Evolutionary conservation across 2,888 invertebrate genomes (phyloP).

Genomic region (Matsumyia berberina): DNA sequence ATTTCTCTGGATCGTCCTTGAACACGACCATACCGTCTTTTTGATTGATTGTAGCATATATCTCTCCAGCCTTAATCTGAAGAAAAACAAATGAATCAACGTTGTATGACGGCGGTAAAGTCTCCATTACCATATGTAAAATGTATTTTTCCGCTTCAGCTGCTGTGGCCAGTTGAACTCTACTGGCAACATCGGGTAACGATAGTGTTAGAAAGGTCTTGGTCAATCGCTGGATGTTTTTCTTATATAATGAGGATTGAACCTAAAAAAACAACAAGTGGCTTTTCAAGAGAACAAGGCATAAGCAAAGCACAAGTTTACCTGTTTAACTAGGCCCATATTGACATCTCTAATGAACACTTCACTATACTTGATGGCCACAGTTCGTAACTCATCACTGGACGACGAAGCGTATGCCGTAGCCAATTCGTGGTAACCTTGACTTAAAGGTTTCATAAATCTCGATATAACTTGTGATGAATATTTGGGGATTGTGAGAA

Average conservation of each 20-base stretch:
- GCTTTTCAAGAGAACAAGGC: not conserved
- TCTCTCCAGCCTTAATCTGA: slow-evolving; percentile 98
- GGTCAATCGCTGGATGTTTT: slow-evolving; percentile 97
- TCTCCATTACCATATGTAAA: slow-evolving; percentile 93
- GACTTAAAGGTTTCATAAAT: slow-evolving; percentile 93
- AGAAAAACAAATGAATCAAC: slow-evolving; percentile 55
- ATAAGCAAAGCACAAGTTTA: slow-evolving; percentile 78
- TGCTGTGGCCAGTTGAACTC: slow-evolving; percentile 93
- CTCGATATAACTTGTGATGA: slow-evolving; percentile 95
- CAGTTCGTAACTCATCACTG: slow-evolving; percentile 88
- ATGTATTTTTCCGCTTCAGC: slow-evolving; percentile 96
- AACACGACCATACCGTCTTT: slow-evolving; percentile 99
- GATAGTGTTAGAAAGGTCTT: slow-evolving; percentile 90
- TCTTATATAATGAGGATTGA: slow-evolving; percentile 94
- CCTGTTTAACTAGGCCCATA: slow-evolving; percentile 91
- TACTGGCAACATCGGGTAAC: slow-evolving; percentile 90
- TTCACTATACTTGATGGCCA: slow-evolving; percentile 92
- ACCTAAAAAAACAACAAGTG: slow-evolving; percentile 86
- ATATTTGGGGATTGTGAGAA: slow-evolving; percentile 92
- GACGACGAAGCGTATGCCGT: slow-evolving; percentile 91
- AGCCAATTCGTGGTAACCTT: slow-evolving; percentile 94
- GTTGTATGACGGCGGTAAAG: too few species aligned
- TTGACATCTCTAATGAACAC: slow-evolving; percentile 91
- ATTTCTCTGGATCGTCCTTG: slow-evolving; percentile 97
- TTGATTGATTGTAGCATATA: slow-evolving; percentile 98